Conservation (phyloP, 2,797 vertebrate genomes). For the Coluber constrictor region DNA sequence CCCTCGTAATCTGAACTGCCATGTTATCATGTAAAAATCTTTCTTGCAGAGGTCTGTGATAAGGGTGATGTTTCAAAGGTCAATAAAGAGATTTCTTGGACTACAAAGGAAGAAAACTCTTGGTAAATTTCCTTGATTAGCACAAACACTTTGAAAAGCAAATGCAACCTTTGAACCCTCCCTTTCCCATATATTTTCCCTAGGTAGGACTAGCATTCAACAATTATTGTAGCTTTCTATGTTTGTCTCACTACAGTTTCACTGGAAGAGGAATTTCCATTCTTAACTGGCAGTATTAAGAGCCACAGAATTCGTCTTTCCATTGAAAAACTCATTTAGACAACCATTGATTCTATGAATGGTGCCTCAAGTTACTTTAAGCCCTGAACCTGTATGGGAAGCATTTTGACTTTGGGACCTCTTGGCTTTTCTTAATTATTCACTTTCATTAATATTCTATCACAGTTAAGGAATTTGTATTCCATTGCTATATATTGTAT, state of each 20-base stretch:
- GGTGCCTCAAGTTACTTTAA: not conserved
- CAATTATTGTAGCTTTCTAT: not conserved
- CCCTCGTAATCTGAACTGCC: not conserved
- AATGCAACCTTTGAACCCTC: not conserved
- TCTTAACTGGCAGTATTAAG: not conserved
- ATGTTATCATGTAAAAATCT: not conserved
- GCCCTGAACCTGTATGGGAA: not conserved
- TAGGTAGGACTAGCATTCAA: not conserved
- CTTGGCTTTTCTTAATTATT: not conserved
- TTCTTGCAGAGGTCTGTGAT: not conserved
- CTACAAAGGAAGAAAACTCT: not conserved
- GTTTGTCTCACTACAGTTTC: not conserved
- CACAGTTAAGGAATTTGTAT: not conserved
- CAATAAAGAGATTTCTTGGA: not conserved
- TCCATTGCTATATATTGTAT: not conserved
- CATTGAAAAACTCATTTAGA: not conserved
- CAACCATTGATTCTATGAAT: not conserved
- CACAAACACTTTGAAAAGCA: not conserved
- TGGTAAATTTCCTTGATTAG: not conserved
- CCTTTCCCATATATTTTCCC: not conserved
- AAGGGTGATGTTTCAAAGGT: not conserved
- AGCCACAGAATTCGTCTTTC: not conserved
- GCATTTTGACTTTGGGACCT: not conserved
- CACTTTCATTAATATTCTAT: not conserved
- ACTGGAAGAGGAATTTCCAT: not conserved